phyloP scores from a whole-genome alignment of 1,140 invertebrate species.

The Dryas iulia region DNA sequence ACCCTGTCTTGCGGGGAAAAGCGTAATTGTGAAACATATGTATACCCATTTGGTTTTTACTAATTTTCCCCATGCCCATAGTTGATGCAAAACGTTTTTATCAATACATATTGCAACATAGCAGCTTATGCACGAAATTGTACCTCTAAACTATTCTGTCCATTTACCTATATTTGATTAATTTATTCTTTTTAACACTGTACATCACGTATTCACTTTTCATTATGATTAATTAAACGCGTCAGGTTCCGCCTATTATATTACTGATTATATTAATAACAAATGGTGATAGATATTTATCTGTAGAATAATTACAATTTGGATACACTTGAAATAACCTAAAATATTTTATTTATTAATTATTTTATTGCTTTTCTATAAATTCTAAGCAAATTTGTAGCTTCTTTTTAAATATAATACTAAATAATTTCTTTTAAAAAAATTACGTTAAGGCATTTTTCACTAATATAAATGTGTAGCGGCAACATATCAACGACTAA shows the following conservation, averaged over 20 bases:
- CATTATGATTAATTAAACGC: background rate
- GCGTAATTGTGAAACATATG: background rate
- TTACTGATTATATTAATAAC: background rate
- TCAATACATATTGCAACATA: background rate
- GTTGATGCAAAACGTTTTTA: background rate
- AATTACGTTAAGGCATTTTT: background rate
- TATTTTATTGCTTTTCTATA: background rate
- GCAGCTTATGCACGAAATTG: background rate
- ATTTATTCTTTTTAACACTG: conserved; percentile 15
- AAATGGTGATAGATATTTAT: background rate
- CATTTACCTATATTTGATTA: background rate
- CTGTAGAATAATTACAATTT: background rate
- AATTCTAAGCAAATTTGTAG: background rate
- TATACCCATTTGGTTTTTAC: background rate
- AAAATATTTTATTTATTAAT: background rate
- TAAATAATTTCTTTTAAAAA: background rate
- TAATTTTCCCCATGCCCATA: background rate
- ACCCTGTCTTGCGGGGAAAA: too few species aligned
- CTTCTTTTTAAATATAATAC: background rate
- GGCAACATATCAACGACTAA: conserved; percentile 84
- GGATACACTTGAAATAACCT: background rate
- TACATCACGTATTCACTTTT: conserved; percentile 10
- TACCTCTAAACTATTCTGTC: background rate
- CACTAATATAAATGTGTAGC: conserved; percentile 31
- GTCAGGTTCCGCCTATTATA: background rate